Conservation (phyloP, 2,888 invertebrate species). For the Drosophila borealis region DNA sequence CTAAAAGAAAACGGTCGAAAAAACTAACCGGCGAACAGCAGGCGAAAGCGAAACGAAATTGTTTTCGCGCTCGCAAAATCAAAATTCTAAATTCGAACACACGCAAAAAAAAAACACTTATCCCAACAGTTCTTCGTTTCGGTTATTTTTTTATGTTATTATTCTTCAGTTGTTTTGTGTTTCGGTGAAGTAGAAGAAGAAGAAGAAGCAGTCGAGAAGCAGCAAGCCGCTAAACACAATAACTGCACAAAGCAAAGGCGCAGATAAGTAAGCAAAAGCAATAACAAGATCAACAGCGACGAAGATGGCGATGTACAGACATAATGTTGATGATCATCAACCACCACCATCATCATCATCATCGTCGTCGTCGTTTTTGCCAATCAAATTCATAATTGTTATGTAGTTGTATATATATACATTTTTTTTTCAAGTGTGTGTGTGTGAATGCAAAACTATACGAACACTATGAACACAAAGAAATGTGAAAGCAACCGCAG, state of each 20-base stretch:
- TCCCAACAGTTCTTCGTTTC: constrained; percentile 51
- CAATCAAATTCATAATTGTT: constrained; percentile 26
- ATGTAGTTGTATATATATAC: constrained; percentile 4
- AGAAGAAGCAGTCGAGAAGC: constrained; percentile 8
- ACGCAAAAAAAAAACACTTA: constrained; percentile 29
- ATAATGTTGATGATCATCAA: constrained; percentile 14
- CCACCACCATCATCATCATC: constrained; percentile 18
- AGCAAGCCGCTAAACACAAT: constrained; percentile 30
- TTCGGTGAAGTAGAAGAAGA: constrained; percentile 40
- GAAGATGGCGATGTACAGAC: constrained; percentile 34
- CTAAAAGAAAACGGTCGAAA: constrained; percentile 36
- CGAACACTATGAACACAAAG: constrained; percentile 26
- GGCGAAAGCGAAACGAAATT: constrained; percentile 50
- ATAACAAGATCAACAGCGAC: constrained; percentile 21
- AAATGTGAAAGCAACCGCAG: constrained; percentile 28
- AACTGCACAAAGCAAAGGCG: constrained; percentile 69
- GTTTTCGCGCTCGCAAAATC: constrained; percentile 56
- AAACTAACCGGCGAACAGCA: constrained; percentile 57
- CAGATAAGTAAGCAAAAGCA: constrained; percentile 71
- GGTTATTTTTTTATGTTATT: constrained; percentile 67
- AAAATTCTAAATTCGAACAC: constrained; percentile 76
- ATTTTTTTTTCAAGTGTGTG: constrained; percentile 37
- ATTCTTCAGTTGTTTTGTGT: constrained; percentile 60
- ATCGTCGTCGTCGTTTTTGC: constrained; percentile 20
- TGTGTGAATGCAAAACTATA: constrained; percentile 32